Evolutionary conservation across 2,113 vertebrate genomes (phyloP), one percentile per base, ranked within the genome.

Genomic region (Ctenomys sociabilis): DNA sequence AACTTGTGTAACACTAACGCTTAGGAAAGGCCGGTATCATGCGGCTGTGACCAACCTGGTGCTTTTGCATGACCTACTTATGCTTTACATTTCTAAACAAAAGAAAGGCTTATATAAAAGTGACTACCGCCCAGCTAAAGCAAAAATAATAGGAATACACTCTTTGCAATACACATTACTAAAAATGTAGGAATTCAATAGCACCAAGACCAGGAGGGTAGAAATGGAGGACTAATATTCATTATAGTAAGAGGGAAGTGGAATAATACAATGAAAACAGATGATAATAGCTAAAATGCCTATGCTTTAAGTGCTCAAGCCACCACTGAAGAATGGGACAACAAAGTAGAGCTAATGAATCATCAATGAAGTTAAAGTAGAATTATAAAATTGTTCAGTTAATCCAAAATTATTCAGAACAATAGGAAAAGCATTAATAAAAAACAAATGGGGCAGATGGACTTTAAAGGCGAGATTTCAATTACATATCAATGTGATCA

Each of bases 61-160:
- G 95, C 95, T 96, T 96, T 98, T 91, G 88, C 66, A 87, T 90
- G 93, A 96, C 96, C 94, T 98, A 94, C 87, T 98, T 97, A 97
- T 93, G 95, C 97, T 97, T 96, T 98, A 97, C 98, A 85, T 99
- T 99, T 99, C 98, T 99, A 98, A 98, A 98, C 98, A 98, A 99
- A 98, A 99, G 98, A 98, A 98, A 98, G 98, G 97, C 88, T 98
- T 98, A 98, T 97, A 93, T 98, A 98, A 91, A 59, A 45, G 40
- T 61, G 61, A 61, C 26, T 5, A 21, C 68, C 10, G 49, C 40
- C 7, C 21, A 73, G 26, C 32, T 26, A 64, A 64, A 66, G 43
- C 35, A 43, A 75, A 75, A 40, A 54, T 75, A 64, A 88, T 35
- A 89, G 19, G 8, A 40, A 35, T 63, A 52, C 3, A 26, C 35